Evolutionary conservation across 2,113 vertebrate genomes (phyloP).

Genomic region (Lepisosteus oculatus): DNA sequence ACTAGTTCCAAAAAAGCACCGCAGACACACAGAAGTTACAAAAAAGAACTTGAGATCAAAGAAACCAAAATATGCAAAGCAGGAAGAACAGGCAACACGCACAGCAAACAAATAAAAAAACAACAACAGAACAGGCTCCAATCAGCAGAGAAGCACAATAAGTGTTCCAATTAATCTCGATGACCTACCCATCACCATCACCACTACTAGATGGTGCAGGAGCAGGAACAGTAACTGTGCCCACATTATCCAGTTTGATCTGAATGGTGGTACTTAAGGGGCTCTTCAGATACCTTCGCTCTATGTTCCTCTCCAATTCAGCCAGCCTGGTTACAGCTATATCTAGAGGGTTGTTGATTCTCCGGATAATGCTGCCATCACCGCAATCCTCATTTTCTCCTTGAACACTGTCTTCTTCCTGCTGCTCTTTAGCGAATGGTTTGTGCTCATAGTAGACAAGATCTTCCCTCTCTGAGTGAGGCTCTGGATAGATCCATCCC

Average conservation of each 20-base stretch:
- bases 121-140: slow-evolving; percentile 79
- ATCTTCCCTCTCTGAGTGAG: slow-evolving; percentile 95
- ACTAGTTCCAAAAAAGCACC: slow-evolving; percentile 65
- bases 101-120: slow-evolving; percentile 28
- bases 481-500: slow-evolving; percentile 95
- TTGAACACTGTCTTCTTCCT: slow-evolving; percentile 70
- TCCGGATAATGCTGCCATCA: slow-evolving; percentile 81
- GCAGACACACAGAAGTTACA: slow-evolving; percentile 68
- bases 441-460: slow-evolving; percentile 98
- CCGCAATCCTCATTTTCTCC: slow-evolving; percentile 75
- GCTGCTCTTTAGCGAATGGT: slow-evolving; percentile 73
- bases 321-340: slow-evolving; percentile 98
- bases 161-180: slow-evolving; percentile 89
- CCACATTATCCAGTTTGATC: slow-evolving; percentile 99
- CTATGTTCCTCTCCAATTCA: slow-evolving; percentile 99
- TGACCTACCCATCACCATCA: slow-evolving; percentile 99
- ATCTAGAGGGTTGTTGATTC: slow-evolving; percentile 98
- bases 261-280: slow-evolving; percentile 99
- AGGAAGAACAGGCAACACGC: slow-evolving; percentile 74
- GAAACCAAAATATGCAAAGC: slow-evolving; percentile 35
- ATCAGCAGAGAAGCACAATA: slow-evolving; percentile 86
- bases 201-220: slow-evolving; percentile 99
- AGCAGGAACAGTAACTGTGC: slow-evolving; percentile 99
- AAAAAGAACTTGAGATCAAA: too few relatives aligned
- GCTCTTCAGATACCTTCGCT: slow-evolving; percentile 99